Conservation (phyloP, 2,888 invertebrate genomes). For the Sepiola atlantica region DNA sequence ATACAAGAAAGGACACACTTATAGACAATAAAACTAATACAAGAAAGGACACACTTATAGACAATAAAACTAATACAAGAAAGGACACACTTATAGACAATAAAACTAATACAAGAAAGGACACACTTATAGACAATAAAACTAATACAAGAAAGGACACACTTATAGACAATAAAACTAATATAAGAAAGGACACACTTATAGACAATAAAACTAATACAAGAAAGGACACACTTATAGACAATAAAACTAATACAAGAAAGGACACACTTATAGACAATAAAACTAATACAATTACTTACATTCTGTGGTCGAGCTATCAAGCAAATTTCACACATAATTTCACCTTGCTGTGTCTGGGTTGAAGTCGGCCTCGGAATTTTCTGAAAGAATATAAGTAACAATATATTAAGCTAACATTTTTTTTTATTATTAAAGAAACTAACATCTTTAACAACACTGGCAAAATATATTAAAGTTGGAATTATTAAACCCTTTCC, state of each 20-base stretch:
- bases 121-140: not conserved
- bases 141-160: not conserved
- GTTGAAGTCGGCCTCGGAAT: slow-evolving; percentile 39
- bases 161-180: not conserved
- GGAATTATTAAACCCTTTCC: too few relatives aligned
- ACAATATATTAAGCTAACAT: too few relatives aligned
- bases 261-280: not conserved
- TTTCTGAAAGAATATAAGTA: not conserved
- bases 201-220: not conserved
- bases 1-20: not conserved
- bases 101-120: not conserved
- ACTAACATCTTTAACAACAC: too few relatives aligned
- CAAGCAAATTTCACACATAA: slow-evolving; percentile 95
- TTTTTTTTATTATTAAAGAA: too few relatives aligned
- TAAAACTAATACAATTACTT: slow-evolving; percentile 74
- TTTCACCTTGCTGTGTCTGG: slow-evolving; percentile 75
- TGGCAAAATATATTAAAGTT: too few relatives aligned
- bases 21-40: not conserved
- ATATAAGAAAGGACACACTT: too few relatives aligned
- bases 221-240: not conserved
- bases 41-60: not conserved
- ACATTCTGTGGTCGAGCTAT: slow-evolving; percentile 86
- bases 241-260: not conserved
- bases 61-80: not conserved
- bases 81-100: not conserved